Percentiles rank a stretch among this genome's conserved stretches.
These are phyloP conservation scores for Muntiacus reevesi DNA, from an alignment of 2,113 vertebrate genomes.

Conservation along the genomic window DNA sequence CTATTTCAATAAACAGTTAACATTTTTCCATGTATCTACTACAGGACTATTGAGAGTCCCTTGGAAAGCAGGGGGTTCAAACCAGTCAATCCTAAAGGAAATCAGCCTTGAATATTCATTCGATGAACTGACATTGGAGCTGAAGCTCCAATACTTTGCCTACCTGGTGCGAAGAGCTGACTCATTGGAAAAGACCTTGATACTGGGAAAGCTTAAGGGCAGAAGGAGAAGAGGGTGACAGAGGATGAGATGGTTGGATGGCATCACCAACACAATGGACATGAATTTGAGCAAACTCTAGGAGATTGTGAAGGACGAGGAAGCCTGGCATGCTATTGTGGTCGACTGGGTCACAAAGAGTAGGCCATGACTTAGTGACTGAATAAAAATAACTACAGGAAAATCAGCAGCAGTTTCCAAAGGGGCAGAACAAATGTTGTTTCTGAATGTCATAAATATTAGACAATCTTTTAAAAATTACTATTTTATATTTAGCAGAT, in stretches of 20 bases:
- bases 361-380: background rate
- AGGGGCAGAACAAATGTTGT: background rate
- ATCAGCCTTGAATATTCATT: background rate
- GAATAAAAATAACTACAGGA: background rate
- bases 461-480: background rate
- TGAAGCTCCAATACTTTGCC: background rate
- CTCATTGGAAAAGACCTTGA: background rate
- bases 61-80: background rate
- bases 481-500: background rate
- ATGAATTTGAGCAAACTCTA: background rate
- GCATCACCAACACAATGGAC: background rate
- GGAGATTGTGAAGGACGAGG: background rate
- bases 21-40: background rate
- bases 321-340: background rate
- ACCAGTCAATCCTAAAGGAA: background rate
- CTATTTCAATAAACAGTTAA: background rate
- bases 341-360: background rate
- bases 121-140: background rate
- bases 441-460: background rate
- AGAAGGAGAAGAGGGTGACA: background rate
- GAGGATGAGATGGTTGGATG: background rate
- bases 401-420: background rate
- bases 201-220: background rate
- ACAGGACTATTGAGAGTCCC: background rate
- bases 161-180: background rate